A percentile compares a stretch with the other conserved stretches of the same genome.
Evolutionary conservation across 2,113 vertebrate genomes (phyloP).

Genomic region (Formicarius rufipectus): DNA sequence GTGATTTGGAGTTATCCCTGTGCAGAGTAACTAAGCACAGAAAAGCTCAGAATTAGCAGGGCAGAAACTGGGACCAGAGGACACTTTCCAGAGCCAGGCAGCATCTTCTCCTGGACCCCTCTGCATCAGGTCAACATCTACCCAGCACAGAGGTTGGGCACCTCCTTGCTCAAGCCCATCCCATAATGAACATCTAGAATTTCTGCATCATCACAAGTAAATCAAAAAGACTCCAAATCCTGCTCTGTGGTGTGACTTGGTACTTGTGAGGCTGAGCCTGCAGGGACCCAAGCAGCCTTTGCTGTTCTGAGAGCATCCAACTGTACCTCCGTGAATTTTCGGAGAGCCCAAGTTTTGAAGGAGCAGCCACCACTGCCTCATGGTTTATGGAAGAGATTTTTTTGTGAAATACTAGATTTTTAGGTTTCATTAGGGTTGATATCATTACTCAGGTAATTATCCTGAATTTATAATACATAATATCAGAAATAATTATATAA

Average conservation of each 20-base stretch:
- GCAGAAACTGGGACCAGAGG: not conserved
- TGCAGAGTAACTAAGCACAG: not conserved
- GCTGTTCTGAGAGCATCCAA: not conserved
- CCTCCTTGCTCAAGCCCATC: not conserved
- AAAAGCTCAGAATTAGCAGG: fast-evolving
- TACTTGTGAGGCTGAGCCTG: not conserved
- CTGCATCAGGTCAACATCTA: fast-evolving
- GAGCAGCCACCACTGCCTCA: not conserved
- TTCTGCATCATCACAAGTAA: not conserved
- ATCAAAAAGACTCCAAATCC: not conserved
- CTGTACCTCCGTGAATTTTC: not conserved
- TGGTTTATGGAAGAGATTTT: not conserved
- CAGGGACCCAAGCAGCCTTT: not conserved
- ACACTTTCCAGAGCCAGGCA: fast-evolving
- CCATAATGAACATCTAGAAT: fast-evolving
- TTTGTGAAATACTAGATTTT: not conserved
- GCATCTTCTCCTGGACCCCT: not conserved
- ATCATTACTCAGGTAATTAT: not conserved
- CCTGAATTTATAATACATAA: too few species aligned
- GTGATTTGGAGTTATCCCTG: not conserved
- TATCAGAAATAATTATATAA: too few species aligned
- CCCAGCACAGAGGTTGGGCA: fast-evolving
- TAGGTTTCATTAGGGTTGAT: not conserved
- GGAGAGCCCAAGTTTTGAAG: not conserved
- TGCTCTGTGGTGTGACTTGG: not conserved